A percentile compares a stretch with the other conserved stretches of the same genome.
These are phyloP conservation scores for Xestobium rufovillosum DNA, from an alignment of 2,888 invertebrate species.

Conservation along the genomic window DNA sequence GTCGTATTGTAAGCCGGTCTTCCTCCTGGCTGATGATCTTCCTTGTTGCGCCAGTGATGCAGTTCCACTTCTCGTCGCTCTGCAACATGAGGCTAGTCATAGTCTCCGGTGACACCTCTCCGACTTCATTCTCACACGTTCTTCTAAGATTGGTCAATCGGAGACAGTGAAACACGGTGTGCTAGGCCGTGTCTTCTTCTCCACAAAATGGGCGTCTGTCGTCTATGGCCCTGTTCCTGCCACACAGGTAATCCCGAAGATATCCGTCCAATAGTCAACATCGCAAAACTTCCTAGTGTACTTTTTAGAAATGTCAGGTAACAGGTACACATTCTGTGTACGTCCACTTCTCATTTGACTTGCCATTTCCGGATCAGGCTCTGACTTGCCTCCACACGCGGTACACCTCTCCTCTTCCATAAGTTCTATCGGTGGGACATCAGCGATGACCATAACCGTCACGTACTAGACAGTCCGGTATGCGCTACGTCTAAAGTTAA, in stretches of 20 bases:
- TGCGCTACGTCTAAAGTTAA: slow-evolving; percentile 20
- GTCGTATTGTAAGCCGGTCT: too few species aligned
- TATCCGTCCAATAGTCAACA: slow-evolving; percentile 18
- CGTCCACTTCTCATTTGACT: too few species aligned
- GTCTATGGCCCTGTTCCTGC: slow-evolving; percentile 12
- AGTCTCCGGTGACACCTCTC: not conserved
- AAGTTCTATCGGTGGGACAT: slow-evolving; percentile 11
- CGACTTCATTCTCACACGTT: not conserved
- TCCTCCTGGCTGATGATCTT: too few species aligned
- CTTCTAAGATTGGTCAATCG: not conserved
- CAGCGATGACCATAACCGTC: not conserved
- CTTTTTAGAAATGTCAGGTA: slow-evolving; percentile 13
- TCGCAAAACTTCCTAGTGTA: slow-evolving; percentile 10
- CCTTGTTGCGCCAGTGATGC: too few species aligned
- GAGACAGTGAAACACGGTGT: slow-evolving; percentile 3
- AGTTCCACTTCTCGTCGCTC: not conserved
- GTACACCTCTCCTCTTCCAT: too few species aligned
- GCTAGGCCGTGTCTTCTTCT: slow-evolving; percentile 1
- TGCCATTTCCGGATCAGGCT: too few species aligned
- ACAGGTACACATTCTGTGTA: slow-evolving; percentile 6
- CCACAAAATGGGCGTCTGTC: slow-evolving; percentile 9
- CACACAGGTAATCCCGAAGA: slow-evolving; percentile 20
- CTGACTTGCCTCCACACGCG: too few species aligned
- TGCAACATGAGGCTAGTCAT: slow-evolving; percentile 1
- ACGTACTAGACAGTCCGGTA: not conserved